phyloP scores from a whole-genome alignment of 2,113 vertebrate genomes.

The Diadophis punctatus region DNA sequence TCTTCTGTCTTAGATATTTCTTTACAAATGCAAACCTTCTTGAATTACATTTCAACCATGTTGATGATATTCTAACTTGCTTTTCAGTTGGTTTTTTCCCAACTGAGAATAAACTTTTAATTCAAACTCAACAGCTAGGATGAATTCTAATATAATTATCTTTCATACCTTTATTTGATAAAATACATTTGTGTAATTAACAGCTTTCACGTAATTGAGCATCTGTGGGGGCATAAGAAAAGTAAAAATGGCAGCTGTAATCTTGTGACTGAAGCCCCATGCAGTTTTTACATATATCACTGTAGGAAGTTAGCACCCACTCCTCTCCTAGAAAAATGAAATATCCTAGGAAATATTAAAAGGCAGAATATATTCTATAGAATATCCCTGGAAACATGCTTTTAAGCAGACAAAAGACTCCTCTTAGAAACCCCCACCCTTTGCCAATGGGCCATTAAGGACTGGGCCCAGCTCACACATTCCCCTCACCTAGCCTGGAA shows the following conservation, averaged over 20 bases:
- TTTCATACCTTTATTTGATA: background rate
- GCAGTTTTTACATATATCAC: background rate
- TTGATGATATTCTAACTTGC: background rate
- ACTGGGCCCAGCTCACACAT: no score
- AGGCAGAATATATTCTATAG: no score
- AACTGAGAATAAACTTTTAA: background rate
- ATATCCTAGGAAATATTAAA: no score
- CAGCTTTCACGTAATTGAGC: background rate
- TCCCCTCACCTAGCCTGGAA: no score
- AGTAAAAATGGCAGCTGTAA: background rate
- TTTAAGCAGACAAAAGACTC: no score
- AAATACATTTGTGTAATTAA: background rate
- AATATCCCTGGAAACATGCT: no score
- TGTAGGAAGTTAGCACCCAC: no score
- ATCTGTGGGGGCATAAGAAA: background rate
- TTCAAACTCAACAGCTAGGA: background rate
- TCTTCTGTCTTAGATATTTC: constrained; percentile 26
- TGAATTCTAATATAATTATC: background rate
- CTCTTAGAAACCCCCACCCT: no score
- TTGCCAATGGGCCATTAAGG: no score
- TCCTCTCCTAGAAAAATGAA: no score
- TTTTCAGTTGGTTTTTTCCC: background rate
- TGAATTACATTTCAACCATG: constrained; percentile 19
- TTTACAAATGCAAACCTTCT: constrained; percentile 47
- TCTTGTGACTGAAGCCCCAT: background rate